A percentile compares a stretch with the other conserved stretches of the same genome.
Conservation (phyloP, 2,797 vertebrate species). For the Danio kyathit region DNA sequence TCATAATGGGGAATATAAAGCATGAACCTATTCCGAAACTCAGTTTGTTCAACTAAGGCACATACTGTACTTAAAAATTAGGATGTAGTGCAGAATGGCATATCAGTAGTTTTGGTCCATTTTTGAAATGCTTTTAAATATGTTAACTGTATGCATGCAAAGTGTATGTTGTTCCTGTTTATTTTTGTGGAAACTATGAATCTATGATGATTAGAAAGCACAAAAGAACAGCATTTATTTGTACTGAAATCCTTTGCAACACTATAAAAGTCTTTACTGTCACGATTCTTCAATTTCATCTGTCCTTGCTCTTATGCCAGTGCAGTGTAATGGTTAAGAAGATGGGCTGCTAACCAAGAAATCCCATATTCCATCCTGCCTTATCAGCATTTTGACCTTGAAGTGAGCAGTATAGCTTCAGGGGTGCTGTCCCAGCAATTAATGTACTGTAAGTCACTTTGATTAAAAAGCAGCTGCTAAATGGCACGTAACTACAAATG, state of each 20-base stretch:
- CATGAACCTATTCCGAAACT: too few relatives aligned
- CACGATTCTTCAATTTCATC: not conserved
- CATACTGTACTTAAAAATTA: too few relatives aligned
- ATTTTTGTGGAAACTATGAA: not conserved
- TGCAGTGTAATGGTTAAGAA: constrained; percentile 8
- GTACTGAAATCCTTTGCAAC: not conserved
- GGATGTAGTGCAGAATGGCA: too few relatives aligned
- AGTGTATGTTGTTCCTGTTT: too few relatives aligned
- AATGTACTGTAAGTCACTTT: constrained; percentile 44
- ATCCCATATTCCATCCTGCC: not conserved
- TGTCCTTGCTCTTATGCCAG: not conserved
- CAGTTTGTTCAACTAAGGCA: too few relatives aligned
- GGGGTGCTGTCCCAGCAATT: constrained; percentile 42
- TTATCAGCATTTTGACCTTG: constrained; percentile 37
- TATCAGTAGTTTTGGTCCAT: too few relatives aligned
- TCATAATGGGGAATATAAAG: too few relatives aligned
- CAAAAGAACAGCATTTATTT: not conserved
- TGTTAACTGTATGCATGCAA: too few relatives aligned
- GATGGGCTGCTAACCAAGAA: constrained; percentile 27
- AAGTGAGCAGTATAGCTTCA: constrained; percentile 38
- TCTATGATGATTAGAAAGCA: not conserved
- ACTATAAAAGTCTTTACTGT: not conserved
- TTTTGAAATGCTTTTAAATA: too few relatives aligned
- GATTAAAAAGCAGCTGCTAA: constrained; percentile 53
- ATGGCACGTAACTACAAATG: constrained; percentile 48